These are phyloP conservation scores for Pimpla rufipes DNA, from an alignment of 2,888 invertebrate genomes.

Conservation along the genomic window DNA sequence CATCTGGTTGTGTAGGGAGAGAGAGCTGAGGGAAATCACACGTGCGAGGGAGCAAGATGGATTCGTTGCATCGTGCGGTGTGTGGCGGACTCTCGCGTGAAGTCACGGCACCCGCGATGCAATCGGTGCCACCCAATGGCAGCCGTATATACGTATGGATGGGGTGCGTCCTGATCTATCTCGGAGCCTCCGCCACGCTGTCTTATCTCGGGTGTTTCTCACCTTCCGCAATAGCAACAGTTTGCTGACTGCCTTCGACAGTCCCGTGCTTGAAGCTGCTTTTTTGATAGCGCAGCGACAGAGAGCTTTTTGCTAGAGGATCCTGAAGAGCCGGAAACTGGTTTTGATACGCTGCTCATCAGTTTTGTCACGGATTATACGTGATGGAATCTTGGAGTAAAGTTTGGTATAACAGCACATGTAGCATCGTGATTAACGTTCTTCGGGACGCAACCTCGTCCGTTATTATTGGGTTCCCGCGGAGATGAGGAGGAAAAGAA, in stretches of 20 bases:
- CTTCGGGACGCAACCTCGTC: conserved; percentile 50
- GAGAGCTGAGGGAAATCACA: conserved; percentile 35
- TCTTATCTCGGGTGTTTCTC: background rate
- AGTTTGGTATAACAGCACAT: conserved; percentile 37
- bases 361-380: conserved; percentile 27
- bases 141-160: too few species aligned
- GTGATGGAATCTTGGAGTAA: conserved; percentile 57
- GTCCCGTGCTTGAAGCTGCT: background rate
- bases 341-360: conserved; percentile 17
- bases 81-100: conserved; percentile 33
- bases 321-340: background rate
- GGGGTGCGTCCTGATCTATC: background rate
- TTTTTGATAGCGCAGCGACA: background rate
- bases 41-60: conserved; percentile 46
- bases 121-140: conserved; percentile 50
- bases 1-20: conserved; percentile 73
- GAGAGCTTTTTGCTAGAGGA: background rate
- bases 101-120: conserved; percentile 55
- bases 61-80: conserved; percentile 43
- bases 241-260: background rate
- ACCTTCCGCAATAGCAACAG: background rate
- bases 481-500: too few species aligned
- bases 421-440: conserved; percentile 19
- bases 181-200: too few species aligned
- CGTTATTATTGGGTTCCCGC: conserved; percentile 8